Evolutionary conservation across 2,888 invertebrate genomes (phyloP).

Genomic region (Koerneria pararmatus): DNA sequence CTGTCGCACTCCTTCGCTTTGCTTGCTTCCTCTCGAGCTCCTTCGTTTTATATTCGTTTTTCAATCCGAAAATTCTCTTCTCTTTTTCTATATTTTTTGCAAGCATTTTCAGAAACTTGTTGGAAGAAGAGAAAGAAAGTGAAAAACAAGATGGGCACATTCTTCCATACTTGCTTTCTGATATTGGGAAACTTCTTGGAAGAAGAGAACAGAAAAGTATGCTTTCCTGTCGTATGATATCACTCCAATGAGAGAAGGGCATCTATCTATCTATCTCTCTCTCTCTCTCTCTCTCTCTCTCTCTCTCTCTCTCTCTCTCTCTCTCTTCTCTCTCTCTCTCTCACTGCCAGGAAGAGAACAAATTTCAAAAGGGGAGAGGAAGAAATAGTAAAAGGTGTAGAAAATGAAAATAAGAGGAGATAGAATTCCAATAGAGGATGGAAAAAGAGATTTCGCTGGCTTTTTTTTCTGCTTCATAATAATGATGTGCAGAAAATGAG

Average conservation of each 20-base stretch:
- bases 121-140: no score
- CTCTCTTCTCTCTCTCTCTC: not conserved
- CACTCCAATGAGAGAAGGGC: not conserved
- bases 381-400: not conserved
- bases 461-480: no score
- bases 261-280: not conserved
- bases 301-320: not conserved
- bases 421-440: no score
- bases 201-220: slow-evolving; percentile 21
- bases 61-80: no score
- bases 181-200: slow-evolving; percentile 30
- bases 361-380: not conserved
- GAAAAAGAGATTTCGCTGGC: no score
- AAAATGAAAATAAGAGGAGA: no score
- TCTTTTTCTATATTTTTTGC: no score
- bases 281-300: slow-evolving; percentile 2
- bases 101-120: no score
- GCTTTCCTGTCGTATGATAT: no score
- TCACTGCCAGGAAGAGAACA: not conserved
- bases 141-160: no score
- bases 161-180: no score
- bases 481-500: no score
- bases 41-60: slow-evolving; percentile 9
- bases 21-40: slow-evolving; percentile 8
- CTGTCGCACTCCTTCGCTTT: not conserved